phyloP scores from a whole-genome alignment of 2,113 vertebrate genomes.

The Tetrax tetrax region DNA sequence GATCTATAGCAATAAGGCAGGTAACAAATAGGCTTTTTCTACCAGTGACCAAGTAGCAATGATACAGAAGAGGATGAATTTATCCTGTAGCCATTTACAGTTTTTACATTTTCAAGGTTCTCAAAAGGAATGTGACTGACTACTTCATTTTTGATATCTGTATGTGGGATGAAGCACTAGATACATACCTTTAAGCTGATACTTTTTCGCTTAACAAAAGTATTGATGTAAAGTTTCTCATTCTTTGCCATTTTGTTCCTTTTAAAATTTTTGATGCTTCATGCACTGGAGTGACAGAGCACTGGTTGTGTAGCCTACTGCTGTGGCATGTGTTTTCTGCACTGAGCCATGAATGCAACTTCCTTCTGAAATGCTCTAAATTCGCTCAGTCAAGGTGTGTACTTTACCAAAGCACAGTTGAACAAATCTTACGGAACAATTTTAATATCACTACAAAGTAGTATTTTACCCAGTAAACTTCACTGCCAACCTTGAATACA shows the following conservation, averaged over 20 bases:
- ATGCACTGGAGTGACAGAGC: background rate
- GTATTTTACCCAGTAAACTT: background rate
- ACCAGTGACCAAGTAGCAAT: background rate
- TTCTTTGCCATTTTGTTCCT: background rate
- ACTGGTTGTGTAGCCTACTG: background rate
- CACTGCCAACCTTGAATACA: background rate
- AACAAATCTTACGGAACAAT: background rate
- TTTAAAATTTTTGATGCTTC: background rate
- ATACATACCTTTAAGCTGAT: too few species aligned
- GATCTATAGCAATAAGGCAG: background rate
- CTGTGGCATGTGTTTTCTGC: fast-evolving
- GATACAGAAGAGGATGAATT: background rate
- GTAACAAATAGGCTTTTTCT: background rate
- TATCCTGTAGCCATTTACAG: background rate
- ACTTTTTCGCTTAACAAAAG: too few species aligned
- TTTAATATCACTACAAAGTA: background rate
- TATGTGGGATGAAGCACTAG: background rate
- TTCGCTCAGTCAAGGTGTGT: background rate
- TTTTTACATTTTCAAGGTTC: background rate
- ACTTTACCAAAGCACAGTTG: background rate
- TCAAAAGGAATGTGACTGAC: background rate
- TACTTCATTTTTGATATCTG: background rate
- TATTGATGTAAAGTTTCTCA: background rate
- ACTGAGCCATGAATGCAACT: background rate
- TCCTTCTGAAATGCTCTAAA: background rate